phyloP scores from a whole-genome alignment of 2,113 vertebrate genomes.

The Mustela nigripes region DNA sequence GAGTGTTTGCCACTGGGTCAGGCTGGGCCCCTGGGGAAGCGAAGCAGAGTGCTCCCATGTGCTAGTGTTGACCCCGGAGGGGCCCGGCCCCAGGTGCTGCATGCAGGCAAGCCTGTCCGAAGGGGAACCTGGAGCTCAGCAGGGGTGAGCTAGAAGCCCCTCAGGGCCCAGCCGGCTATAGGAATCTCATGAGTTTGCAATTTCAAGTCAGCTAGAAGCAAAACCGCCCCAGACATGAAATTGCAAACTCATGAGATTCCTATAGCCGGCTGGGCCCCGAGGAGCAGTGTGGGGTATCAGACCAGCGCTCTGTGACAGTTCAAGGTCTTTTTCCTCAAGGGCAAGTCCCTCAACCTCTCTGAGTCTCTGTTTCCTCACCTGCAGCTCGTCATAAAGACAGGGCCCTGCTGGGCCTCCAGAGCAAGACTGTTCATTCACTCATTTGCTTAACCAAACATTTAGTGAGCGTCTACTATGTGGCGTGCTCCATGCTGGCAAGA shows the following conservation, averaged over 20 bases:
- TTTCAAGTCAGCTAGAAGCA: not conserved
- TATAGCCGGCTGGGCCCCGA: rapidly evolving
- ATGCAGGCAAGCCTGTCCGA: rapidly evolving
- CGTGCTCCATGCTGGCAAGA: rapidly evolving
- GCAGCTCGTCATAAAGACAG: rapidly evolving
- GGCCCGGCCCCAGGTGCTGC: not conserved
- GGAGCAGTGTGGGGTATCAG: not conserved
- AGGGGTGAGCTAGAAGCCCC: not conserved
- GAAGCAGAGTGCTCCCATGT: not conserved
- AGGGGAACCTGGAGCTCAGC: not conserved
- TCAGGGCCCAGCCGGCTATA: no score
- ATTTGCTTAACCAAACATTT: not conserved
- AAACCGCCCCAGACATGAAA: not conserved
- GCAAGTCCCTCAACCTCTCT: no score
- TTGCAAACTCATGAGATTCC: not conserved
- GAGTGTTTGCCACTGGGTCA: not conserved
- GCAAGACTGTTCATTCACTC: not conserved
- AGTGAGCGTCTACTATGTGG: not conserved
- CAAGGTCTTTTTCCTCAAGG: not conserved
- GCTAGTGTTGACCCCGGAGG: not conserved
- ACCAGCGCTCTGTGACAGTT: not conserved
- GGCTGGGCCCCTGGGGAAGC: not conserved
- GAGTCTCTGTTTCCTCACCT: not conserved
- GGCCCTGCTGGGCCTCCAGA: not conserved
- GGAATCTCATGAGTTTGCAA: no score